Conservation (phyloP, 2,113 vertebrate genomes). For the Mesocricetus auratus region DNA sequence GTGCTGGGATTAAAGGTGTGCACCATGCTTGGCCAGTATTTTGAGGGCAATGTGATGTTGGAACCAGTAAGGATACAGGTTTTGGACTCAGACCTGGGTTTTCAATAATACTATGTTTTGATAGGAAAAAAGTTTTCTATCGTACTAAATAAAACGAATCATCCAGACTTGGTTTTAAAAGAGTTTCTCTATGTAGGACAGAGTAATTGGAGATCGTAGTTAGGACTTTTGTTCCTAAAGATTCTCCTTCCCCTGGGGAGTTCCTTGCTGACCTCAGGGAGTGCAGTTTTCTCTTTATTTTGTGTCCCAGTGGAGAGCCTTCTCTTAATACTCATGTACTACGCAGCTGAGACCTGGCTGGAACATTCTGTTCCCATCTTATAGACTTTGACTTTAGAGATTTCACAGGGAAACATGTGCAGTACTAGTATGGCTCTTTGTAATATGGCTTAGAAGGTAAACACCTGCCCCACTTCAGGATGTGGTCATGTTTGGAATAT, state of each 20-base stretch:
- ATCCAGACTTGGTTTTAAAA: slow-evolving; percentile 52
- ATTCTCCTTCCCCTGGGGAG: slow-evolving; percentile 23
- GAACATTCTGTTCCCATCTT: slow-evolving; percentile 53
- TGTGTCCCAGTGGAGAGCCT: slow-evolving; percentile 64
- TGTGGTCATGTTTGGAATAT: slow-evolving; percentile 21
- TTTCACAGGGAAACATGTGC: not conserved
- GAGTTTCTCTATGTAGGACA: not conserved
- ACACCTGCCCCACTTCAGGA: not conserved
- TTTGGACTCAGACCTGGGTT: slow-evolving; percentile 39
- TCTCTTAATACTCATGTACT: slow-evolving; percentile 41
- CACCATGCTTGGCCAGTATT: not conserved
- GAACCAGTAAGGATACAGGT: slow-evolving; percentile 29
- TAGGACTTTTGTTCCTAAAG: slow-evolving; percentile 55
- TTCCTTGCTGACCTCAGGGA: slow-evolving; percentile 62
- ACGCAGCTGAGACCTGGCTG: slow-evolving; percentile 60
- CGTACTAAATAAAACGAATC: slow-evolving; percentile 53
- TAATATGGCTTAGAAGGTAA: not conserved
- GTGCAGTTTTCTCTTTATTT: slow-evolving; percentile 63
- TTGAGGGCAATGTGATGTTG: slow-evolving; percentile 22
- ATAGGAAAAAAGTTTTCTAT: slow-evolving; percentile 42
- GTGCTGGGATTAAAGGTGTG: not conserved
- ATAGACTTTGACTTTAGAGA: not conserved
- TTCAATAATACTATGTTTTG: slow-evolving; percentile 47
- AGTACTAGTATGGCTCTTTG: not conserved
- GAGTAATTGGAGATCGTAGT: slow-evolving; percentile 52